Conservation (phyloP, 2,113 vertebrate genomes). For the Rattus rattus region DNA sequence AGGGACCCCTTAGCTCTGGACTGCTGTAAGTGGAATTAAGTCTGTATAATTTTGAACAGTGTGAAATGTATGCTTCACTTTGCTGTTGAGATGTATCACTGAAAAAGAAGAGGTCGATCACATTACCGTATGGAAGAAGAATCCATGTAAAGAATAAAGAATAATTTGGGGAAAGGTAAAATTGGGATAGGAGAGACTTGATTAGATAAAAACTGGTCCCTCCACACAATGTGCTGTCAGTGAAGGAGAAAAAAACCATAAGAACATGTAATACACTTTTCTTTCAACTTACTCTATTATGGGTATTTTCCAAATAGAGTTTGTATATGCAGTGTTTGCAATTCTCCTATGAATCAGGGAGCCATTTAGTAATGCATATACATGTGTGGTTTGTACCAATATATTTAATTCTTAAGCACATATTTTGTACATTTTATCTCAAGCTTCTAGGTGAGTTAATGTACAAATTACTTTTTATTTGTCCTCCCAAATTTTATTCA, state of each 20-base stretch:
- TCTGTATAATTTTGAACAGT: not conserved
- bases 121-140: not conserved
- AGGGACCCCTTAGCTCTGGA: not conserved
- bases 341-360: not conserved
- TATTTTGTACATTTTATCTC: not conserved
- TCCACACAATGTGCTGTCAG: not conserved
- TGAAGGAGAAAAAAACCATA: not conserved
- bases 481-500: slow-evolving; percentile 35
- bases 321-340: not conserved
- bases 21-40: not conserved
- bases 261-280: not conserved
- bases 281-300: not conserved
- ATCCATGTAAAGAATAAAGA: not conserved
- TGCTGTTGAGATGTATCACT: not conserved
- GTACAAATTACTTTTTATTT: slow-evolving; percentile 5
- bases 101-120: not conserved
- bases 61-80: not conserved
- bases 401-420: not conserved
- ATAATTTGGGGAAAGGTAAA: not conserved
- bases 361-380: not conserved
- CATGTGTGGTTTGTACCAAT: not conserved
- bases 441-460: not conserved
- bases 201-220: not conserved
- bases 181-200: not conserved
- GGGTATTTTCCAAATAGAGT: not conserved